Evolutionary conservation across 1,140 invertebrate species (phyloP).

Genomic region (Cataglyphis hispanica): DNA sequence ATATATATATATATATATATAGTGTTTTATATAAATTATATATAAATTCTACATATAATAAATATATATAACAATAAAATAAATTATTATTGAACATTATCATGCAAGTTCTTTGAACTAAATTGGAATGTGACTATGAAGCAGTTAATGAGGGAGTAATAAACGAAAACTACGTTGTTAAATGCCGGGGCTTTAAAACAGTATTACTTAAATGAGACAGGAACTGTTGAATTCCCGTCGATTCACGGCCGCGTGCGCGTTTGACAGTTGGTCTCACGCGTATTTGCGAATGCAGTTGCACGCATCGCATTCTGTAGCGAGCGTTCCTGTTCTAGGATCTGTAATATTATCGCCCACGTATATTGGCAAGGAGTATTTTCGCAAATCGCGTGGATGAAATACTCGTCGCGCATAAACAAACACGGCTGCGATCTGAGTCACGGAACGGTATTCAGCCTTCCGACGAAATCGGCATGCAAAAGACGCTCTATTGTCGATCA

Average conservation of each 20-base stretch:
- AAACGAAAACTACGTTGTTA: neutral
- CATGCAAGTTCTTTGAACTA: neutral
- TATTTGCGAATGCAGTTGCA: slow-evolving; percentile 46
- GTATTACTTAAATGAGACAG: slow-evolving; percentile 47
- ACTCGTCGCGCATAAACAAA: slow-evolving; percentile 62
- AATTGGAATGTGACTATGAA: no score
- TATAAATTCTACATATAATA: no score
- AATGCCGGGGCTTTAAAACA: neutral
- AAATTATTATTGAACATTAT: neutral
- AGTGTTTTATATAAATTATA: no score
- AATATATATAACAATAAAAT: neutral
- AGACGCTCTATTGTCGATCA: slow-evolving; percentile 19
- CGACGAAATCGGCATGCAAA: slow-evolving; percentile 38
- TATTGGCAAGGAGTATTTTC: slow-evolving; percentile 32
- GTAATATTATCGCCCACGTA: slow-evolving; percentile 33
- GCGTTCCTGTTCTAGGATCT: slow-evolving; percentile 12
- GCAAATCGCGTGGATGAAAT: slow-evolving; percentile 37
- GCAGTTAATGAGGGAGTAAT: neutral
- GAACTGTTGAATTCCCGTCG: slow-evolving; percentile 56
- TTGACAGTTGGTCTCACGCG: slow-evolving; percentile 53
- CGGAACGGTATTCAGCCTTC: slow-evolving; percentile 46
- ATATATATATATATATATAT: no score
- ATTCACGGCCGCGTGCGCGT: neutral
- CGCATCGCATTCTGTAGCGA: neutral
- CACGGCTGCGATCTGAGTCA: slow-evolving; percentile 48